Evolutionary conservation across 2,797 vertebrate species (phyloP), one percentile per base, ranked within the genome.

Genomic region (Lophius americanus): DNA sequence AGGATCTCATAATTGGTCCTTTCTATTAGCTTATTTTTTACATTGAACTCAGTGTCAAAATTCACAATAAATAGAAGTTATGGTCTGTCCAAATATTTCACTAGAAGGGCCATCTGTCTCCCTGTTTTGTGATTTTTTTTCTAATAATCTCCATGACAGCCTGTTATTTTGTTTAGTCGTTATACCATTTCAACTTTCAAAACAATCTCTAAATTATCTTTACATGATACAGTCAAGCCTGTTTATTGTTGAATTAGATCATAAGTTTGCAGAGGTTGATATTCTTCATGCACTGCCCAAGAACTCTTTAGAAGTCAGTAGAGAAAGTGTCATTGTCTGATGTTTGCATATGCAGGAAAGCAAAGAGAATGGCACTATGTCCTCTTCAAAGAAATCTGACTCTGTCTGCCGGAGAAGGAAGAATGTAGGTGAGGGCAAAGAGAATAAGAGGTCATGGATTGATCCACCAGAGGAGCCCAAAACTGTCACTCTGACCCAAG

Each of bases 401-500:
- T 88, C 6, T 87, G 85, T 81, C 47, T 85, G 80, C 68, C 82
- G 82, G 51, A 85, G 9, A 78, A 89, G 60, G 70, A 90, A 42
- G 71, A 81, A 56, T 1, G 52, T 0, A 1, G 69, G 56, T 4
- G 87, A 88, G 0, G 91, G 77, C 35, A 86, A 66, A 64, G 90
- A 55, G 59, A 80, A 93, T 42, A 91, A 95, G 64, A 92, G 93
- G 0, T 98, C 96, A 0, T 97, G 96, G 96, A 97, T 98, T 0
- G 95, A 97, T 80, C 96, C 96, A 0, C 96, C 96, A 0, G 92
- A 95, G 70, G 96, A 98, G 70, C 83, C 88, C 4, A 93, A 90
- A 68, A 85, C 89, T 0, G 88, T 94, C 0, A 93, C 89, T 51
- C 90, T 98, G 54, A 95, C 95, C 2, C 96, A 98, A 83, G 96